Evolutionary conservation across 2,113 vertebrate species (phyloP).

Genomic region (Catagonus wagneri): DNA sequence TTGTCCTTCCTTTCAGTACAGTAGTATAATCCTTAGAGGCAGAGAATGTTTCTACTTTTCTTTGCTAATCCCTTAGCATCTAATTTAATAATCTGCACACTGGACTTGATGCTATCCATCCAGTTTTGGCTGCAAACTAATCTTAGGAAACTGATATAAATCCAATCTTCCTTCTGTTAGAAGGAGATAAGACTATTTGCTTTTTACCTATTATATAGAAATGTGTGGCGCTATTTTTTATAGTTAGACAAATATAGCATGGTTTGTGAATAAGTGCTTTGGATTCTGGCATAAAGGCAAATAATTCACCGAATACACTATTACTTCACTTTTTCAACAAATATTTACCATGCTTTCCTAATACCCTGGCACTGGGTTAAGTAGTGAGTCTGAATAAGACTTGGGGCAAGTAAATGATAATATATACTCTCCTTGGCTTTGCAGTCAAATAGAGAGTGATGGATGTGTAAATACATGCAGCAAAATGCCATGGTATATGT

Average conservation of each 20-base stretch:
- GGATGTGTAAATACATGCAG: not conserved
- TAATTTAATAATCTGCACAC: constrained; percentile 66
- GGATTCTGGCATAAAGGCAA: not conserved
- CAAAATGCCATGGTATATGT: not conserved
- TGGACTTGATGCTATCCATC: constrained; percentile 54
- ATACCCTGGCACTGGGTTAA: not conserved
- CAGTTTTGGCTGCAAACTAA: constrained; percentile 43
- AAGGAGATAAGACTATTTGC: constrained; percentile 30
- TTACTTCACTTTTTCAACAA: constrained; percentile 26
- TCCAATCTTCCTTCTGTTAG: constrained; percentile 21
- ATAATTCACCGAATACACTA: not conserved
- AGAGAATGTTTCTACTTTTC: constrained; percentile 46
- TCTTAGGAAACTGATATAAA: constrained; percentile 62
- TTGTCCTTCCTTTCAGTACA: not conserved
- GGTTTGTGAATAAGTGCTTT: not conserved
- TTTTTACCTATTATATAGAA: constrained; percentile 27
- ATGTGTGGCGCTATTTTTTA: not conserved
- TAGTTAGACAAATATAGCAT: not conserved
- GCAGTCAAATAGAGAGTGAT: not conserved
- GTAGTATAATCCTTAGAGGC: not conserved
- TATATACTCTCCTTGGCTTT: not conserved
- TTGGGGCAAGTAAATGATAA: not conserved
- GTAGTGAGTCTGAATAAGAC: not conserved
- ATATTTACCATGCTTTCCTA: not conserved
- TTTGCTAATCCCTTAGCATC: constrained; percentile 48